Evolutionary conservation across 2,113 vertebrate genomes (phyloP).

Genomic region (Tyto alba): DNA sequence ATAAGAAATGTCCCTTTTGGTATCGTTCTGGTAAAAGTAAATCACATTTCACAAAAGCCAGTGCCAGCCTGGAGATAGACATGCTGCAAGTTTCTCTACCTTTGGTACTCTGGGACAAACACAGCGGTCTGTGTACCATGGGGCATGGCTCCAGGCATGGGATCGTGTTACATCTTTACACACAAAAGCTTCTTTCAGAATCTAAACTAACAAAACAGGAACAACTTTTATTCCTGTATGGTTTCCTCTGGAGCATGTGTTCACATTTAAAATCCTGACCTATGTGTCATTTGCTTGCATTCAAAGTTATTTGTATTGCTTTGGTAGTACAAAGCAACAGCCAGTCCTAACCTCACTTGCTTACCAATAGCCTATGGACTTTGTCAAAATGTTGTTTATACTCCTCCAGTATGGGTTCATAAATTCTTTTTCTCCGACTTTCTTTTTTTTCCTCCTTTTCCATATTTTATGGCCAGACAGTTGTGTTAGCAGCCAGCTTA

Average conservation of each 20-base stretch:
- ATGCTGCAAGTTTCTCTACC: slow-evolving; percentile 58
- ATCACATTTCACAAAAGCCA: slow-evolving; percentile 68
- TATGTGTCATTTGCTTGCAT: slow-evolving; percentile 51
- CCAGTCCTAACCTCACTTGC: not conserved
- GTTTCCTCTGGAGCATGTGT: slow-evolving; percentile 67
- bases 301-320: slow-evolving; percentile 61
- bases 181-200: slow-evolving; percentile 84
- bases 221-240: slow-evolving; percentile 64
- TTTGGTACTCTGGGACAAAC: slow-evolving; percentile 69
- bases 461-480: slow-evolving; percentile 1
- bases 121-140: slow-evolving; percentile 67
- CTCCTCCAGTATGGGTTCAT: not conserved
- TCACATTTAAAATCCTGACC: slow-evolving; percentile 69
- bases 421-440: slow-evolving; percentile 1
- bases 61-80: slow-evolving; percentile 71
- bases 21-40: slow-evolving; percentile 58
- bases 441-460: not conserved
- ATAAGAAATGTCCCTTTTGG: slow-evolving; percentile 70
- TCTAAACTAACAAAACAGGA: slow-evolving; percentile 76
- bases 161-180: slow-evolving; percentile 70
- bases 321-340: slow-evolving; percentile 38
- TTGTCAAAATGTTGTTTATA: slow-evolving; percentile 15
- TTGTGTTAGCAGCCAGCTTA: not conserved
- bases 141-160: slow-evolving; percentile 69
- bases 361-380: slow-evolving; percentile 33